Conservation (phyloP, 1,140 invertebrate species). For the Lanistes nyassanus region DNA sequence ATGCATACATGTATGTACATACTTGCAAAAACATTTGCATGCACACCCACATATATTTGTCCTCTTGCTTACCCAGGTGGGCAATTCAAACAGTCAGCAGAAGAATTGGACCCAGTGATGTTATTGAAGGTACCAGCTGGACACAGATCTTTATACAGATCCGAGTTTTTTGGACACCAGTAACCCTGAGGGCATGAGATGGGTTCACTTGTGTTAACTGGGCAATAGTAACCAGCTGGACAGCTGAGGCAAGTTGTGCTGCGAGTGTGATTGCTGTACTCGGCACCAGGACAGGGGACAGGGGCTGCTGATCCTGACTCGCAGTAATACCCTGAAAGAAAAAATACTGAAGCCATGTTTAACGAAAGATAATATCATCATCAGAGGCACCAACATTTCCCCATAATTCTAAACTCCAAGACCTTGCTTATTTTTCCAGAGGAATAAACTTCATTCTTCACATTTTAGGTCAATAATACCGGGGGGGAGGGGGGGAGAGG, state of each 20-base stretch:
- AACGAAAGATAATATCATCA: no score
- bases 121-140: constrained; percentile 60
- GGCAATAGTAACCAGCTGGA: constrained; percentile 59
- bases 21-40: constrained; percentile 1
- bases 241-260: constrained; percentile 46
- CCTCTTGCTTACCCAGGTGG: constrained; percentile 52
- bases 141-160: constrained; percentile 44
- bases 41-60: not conserved
- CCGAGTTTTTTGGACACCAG: constrained; percentile 39
- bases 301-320: constrained; percentile 44
- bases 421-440: not conserved
- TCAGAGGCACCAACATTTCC: no score
- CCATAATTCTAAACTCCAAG: no score
- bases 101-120: constrained; percentile 39
- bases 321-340: constrained; percentile 53
- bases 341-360: no score
- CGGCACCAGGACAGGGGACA: constrained; percentile 49
- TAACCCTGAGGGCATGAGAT: constrained; percentile 57
- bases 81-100: constrained; percentile 48
- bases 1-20: not conserved
- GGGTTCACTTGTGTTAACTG: constrained; percentile 50
- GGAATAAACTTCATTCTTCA: not conserved
- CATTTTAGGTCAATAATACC: not conserved
- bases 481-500: not conserved
- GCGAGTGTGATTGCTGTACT: constrained; percentile 49